These are phyloP conservation scores for Galbula dea DNA, from an alignment of 2,113 vertebrate genomes.

Conservation along the genomic window DNA sequence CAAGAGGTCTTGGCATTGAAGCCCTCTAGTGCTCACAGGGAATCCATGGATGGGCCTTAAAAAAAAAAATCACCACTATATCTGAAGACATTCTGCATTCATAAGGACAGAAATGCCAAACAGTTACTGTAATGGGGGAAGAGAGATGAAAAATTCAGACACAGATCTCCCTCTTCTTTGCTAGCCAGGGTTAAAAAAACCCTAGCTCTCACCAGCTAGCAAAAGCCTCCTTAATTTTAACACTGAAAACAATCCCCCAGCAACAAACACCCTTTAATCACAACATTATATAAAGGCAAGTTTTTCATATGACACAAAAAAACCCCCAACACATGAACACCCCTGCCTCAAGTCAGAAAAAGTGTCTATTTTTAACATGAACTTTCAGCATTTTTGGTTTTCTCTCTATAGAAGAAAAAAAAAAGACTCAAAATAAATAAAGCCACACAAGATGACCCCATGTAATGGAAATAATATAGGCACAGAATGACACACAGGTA, in stretches of 20 bases:
- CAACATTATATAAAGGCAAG: neutral
- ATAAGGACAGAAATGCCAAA: neutral
- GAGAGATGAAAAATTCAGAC: neutral
- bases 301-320: neutral
- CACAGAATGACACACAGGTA: neutral
- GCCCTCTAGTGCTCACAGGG: neutral
- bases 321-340: neutral
- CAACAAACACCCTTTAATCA: neutral
- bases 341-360: neutral
- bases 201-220: neutral
- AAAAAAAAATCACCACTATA: neutral
- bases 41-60: neutral
- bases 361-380: neutral
- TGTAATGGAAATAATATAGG: neutral
- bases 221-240: neutral
- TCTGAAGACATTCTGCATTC: neutral
- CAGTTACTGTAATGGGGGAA: neutral
- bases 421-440: neutral
- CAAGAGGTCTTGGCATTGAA: neutral
- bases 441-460: neutral
- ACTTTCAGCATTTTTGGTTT: neutral
- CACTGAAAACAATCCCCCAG: neutral
- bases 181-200: neutral
- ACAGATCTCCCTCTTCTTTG: neutral
- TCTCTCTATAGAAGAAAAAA: neutral